phyloP scores from a whole-genome alignment of 92 coral and sea anemone genomes.

The Parazoanthus darwini region DNA sequence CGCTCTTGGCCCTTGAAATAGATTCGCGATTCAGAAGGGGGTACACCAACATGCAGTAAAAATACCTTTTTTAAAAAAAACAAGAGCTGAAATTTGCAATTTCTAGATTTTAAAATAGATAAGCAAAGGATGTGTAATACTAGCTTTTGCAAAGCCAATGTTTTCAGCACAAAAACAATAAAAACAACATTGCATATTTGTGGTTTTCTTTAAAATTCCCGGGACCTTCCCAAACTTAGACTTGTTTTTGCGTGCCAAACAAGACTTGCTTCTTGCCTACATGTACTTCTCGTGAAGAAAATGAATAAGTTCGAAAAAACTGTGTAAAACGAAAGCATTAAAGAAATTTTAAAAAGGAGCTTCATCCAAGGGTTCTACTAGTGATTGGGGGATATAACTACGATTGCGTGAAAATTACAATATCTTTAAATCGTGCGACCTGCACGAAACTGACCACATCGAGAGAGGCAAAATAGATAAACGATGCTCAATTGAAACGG shows the following conservation, averaged over 20 bases:
- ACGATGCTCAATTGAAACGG: background rate
- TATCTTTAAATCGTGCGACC: background rate
- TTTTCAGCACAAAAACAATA: background rate
- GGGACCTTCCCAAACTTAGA: background rate
- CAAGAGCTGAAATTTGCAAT: background rate
- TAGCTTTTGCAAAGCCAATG: background rate
- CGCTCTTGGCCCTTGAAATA: background rate
- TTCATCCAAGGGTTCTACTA: too few species aligned
- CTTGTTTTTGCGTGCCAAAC: background rate
- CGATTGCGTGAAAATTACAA: background rate
- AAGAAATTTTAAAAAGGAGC: background rate
- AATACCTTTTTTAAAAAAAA: too few species aligned
- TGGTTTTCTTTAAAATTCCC: background rate
- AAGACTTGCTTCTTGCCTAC: background rate
- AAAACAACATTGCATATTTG: background rate
- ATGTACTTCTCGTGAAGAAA: background rate
- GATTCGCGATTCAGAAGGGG: background rate
- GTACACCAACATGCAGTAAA: too few species aligned
- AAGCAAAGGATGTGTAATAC: background rate
- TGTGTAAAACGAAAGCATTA: too few species aligned
- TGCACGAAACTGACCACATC: constrained; percentile 1
- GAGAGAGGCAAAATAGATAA: background rate
- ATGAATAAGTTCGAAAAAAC: background rate
- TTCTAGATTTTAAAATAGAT: background rate
- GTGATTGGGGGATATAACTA: background rate